These are phyloP conservation scores for Peromyscus maniculatus DNA, from an alignment of 2,113 vertebrate genomes.

Conservation along the genomic window DNA sequence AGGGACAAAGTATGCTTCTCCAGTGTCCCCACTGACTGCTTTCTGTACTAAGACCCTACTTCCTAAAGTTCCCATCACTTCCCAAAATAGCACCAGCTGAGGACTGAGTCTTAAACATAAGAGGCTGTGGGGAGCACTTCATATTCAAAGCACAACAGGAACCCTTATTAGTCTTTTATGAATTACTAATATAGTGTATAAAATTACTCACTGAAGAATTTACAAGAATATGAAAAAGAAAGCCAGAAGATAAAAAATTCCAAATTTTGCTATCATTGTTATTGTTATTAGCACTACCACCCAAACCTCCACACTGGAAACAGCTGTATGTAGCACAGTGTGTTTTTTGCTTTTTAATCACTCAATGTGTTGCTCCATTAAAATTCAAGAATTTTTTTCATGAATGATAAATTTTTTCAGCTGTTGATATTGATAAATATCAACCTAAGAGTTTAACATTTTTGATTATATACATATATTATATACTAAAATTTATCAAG, in stretches of 20 bases:
- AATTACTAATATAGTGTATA: constrained; percentile 5
- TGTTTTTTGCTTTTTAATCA: constrained; percentile 49
- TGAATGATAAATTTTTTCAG: background rate
- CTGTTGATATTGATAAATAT: background rate
- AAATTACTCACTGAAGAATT: constrained; percentile 38
- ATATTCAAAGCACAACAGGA: background rate
- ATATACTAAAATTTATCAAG: background rate
- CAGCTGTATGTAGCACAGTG: background rate
- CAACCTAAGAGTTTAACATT: constrained; percentile 36
- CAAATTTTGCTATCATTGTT: constrained; percentile 10
- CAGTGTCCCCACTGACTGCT: background rate
- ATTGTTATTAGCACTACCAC: background rate
- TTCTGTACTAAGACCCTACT: background rate
- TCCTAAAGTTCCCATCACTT: background rate
- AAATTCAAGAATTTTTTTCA: background rate
- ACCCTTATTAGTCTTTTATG: background rate
- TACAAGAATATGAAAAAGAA: background rate
- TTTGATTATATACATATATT: background rate
- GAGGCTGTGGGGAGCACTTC: background rate
- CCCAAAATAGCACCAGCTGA: background rate
- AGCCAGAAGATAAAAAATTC: background rate
- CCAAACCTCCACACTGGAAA: background rate
- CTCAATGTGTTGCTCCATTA: constrained; percentile 15
- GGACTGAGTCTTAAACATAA: background rate
- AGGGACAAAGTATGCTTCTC: background rate